phyloP scores from a whole-genome alignment of 2,888 invertebrate species.

The Campoletis raptor region DNA sequence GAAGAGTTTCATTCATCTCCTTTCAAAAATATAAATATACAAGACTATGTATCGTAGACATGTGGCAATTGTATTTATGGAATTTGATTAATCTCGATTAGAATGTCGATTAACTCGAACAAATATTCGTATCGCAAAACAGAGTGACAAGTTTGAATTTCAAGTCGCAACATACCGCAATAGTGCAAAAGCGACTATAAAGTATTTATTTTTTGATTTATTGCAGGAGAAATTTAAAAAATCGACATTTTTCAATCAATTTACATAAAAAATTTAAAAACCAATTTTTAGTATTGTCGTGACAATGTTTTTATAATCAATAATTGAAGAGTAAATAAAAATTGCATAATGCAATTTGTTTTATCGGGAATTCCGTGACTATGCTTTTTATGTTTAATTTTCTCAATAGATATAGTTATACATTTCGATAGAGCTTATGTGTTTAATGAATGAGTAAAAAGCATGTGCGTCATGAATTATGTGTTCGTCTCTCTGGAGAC shows the following conservation, averaged over 20 bases:
- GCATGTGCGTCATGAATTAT: constrained; percentile 48
- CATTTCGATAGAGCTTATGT: constrained; percentile 9
- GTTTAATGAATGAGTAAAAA: constrained; percentile 49
- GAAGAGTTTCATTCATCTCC: constrained; percentile 49
- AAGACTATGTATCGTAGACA: neutral
- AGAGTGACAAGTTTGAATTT: too few relatives aligned
- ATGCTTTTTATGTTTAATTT: neutral
- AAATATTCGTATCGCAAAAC: too few relatives aligned
- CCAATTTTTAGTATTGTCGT: neutral
- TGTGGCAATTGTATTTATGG: neutral
- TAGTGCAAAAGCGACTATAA: too few relatives aligned
- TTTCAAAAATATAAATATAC: neutral
- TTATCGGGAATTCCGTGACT: neutral
- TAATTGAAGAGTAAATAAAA: neutral
- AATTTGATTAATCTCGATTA: too few relatives aligned
- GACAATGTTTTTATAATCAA: neutral
- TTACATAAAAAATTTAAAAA: too few relatives aligned
- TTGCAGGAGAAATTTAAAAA: too few relatives aligned
- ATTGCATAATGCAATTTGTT: neutral
- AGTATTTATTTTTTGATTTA: too few relatives aligned
- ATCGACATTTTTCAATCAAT: too few relatives aligned
- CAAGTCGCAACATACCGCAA: too few relatives aligned
- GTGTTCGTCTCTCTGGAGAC: constrained; percentile 51
- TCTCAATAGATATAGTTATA: neutral
- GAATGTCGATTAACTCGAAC: too few relatives aligned